Evolutionary conservation across 2,113 vertebrate species (phyloP).

Genomic region (Tonatia bakeri): DNA sequence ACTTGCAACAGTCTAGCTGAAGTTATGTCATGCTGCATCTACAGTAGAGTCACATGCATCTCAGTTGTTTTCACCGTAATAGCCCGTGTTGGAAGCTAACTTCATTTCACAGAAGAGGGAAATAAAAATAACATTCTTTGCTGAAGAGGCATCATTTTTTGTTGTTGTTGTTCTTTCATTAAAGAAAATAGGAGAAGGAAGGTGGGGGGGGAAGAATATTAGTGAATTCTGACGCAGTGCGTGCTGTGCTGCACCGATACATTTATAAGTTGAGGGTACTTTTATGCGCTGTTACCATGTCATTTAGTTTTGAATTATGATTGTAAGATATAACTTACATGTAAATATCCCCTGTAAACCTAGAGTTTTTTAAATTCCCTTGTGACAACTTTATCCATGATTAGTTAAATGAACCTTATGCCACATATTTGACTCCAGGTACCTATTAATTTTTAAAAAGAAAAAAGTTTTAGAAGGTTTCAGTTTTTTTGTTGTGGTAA

Average conservation of each 20-base stretch:
- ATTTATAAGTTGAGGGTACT: not conserved
- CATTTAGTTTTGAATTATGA: constrained; percentile 25
- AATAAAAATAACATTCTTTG: not conserved
- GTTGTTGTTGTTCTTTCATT: not conserved
- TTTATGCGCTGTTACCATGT: not conserved
- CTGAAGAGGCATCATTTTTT: not conserved
- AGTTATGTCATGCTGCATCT: not conserved
- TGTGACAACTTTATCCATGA: not conserved
- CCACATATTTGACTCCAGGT: not conserved
- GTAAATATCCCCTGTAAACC: not conserved
- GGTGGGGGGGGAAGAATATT: not conserved
- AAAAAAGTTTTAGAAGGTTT: not conserved
- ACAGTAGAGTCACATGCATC: not conserved
- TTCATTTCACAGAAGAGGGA: not conserved
- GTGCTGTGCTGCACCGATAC: not conserved
- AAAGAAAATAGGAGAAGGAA: not conserved
- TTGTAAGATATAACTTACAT: constrained; percentile 7
- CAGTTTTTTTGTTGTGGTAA: not conserved
- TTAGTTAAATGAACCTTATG: not conserved
- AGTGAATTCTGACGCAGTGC: not conserved
- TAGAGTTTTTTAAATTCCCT: not conserved
- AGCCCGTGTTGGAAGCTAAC: not conserved
- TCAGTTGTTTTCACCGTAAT: not conserved
- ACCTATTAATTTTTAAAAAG: constrained; percentile 22
- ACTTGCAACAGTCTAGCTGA: not conserved